Percentiles rank a stretch among this genome's conserved stretches.
Evolutionary conservation across 2,797 vertebrate species (phyloP).

Genomic region (Lepilemur ruficaudatus): DNA sequence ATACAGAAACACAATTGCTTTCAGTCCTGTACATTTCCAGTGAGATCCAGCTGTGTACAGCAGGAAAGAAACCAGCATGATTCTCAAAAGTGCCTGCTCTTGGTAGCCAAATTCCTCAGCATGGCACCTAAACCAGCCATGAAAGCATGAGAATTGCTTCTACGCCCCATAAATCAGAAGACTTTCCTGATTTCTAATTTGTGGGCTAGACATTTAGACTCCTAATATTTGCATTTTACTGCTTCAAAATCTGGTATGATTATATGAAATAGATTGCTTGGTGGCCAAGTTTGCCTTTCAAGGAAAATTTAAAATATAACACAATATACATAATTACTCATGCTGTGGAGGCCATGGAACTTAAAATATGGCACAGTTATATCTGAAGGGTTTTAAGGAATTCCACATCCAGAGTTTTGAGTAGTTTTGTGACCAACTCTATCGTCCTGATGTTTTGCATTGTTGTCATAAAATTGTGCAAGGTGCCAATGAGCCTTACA

Average conservation of each 20-base stretch:
- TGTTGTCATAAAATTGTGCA: not conserved
- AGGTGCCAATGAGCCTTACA: not conserved
- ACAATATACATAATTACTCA: not conserved
- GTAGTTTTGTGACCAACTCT: not conserved
- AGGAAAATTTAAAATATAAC: not conserved
- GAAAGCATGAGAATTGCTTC: not conserved
- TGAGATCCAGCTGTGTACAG: not conserved
- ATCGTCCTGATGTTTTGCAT: not conserved
- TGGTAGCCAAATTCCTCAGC: not conserved
- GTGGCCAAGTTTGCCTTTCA: not conserved
- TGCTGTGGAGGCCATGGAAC: not conserved
- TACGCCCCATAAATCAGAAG: not conserved
- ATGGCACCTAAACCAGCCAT: not conserved
- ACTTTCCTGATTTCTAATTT: not conserved
- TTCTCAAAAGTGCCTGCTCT: not conserved
- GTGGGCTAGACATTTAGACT: not conserved
- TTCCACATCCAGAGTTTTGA: not conserved
- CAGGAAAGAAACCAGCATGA: not conserved
- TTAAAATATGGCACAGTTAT: not conserved
- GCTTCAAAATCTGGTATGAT: not conserved
- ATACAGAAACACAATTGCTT: not conserved
- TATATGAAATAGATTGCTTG: not conserved
- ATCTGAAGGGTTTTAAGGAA: not conserved
- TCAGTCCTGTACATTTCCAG: not conserved
- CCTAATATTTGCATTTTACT: not conserved